Evolutionary conservation across 1,140 invertebrate species (phyloP).

Genomic region (Drosophila nikananu): DNA sequence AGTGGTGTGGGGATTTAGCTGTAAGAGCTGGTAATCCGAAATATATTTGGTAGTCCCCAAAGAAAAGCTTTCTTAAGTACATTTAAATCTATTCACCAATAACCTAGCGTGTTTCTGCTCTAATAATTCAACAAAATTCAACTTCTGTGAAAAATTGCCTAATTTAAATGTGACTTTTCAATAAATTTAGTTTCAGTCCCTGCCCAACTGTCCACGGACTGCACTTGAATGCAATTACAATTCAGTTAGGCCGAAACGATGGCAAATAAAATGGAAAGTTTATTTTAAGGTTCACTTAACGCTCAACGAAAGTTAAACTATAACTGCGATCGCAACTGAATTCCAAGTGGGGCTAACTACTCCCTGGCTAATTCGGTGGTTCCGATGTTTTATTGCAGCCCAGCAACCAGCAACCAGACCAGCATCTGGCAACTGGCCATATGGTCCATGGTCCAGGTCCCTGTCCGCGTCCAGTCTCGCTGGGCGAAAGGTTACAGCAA

Average conservation of each 20-base stretch:
- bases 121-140: not conserved
- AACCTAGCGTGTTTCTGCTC: not conserved
- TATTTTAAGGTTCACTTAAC: conserved; percentile 66
- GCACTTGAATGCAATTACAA: conserved; percentile 20
- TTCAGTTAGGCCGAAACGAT: conserved; percentile 8
- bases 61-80: too few species aligned
- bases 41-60: not conserved
- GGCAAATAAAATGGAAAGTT: conserved; percentile 59
- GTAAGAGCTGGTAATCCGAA: not conserved
- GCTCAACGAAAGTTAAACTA: conserved; percentile 50
- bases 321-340: conserved; percentile 33
- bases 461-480: conserved; percentile 12
- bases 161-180: conserved; percentile 13
- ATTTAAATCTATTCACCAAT: not conserved
- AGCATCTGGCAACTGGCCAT: conserved; percentile 40
- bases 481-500: conserved; percentile 76
- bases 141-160: not conserved
- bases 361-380: conserved; percentile 61
- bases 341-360: conserved; percentile 38
- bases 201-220: not conserved
- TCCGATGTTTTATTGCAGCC: conserved; percentile 67
- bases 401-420: conserved; percentile 25
- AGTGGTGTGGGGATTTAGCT: not conserved
- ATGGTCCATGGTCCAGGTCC: conserved; percentile 18
- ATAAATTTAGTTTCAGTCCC: not conserved